phyloP scores from a whole-genome alignment of 2,113 vertebrate species.

The Diadophis punctatus region DNA sequence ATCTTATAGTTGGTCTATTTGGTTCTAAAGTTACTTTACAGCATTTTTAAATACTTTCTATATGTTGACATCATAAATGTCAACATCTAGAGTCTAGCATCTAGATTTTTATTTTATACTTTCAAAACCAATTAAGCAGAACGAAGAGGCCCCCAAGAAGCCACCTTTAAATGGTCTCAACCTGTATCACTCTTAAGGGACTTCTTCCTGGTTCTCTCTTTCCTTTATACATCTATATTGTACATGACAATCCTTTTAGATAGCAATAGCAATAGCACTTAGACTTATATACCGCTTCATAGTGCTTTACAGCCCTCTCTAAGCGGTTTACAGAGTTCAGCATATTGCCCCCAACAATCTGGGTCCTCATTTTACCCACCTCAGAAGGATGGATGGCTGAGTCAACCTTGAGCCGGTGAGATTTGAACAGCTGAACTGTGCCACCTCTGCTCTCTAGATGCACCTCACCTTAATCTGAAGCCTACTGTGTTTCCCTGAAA shows the following conservation, averaged over 20 bases:
- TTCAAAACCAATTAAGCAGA: not conserved
- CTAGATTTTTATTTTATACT: not conserved
- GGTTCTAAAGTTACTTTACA: not conserved
- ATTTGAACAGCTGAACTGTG: too few relatives aligned
- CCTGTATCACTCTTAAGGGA: not conserved
- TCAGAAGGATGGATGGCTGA: too few relatives aligned
- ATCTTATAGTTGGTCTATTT: not conserved
- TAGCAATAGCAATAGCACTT: too few relatives aligned
- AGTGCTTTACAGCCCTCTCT: too few relatives aligned
- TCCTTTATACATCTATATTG: not conserved
- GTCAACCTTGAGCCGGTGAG: too few relatives aligned
- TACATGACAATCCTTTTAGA: not conserved
- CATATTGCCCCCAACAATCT: too few relatives aligned
- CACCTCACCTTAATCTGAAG: not conserved
- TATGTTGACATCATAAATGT: not conserved
- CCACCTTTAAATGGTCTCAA: not conserved
- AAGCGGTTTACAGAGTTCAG: too few relatives aligned
- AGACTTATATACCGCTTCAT: too few relatives aligned
- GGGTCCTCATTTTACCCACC: too few relatives aligned
- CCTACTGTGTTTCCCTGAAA: too few relatives aligned
- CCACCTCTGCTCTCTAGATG: too few relatives aligned
- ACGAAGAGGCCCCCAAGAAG: not conserved
- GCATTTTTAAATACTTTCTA: not conserved
- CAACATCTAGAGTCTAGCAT: not conserved
- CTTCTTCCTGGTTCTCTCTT: not conserved